Evolutionary conservation across 2,888 invertebrate species (phyloP).

Genomic region (Stenodera caucasica): DNA sequence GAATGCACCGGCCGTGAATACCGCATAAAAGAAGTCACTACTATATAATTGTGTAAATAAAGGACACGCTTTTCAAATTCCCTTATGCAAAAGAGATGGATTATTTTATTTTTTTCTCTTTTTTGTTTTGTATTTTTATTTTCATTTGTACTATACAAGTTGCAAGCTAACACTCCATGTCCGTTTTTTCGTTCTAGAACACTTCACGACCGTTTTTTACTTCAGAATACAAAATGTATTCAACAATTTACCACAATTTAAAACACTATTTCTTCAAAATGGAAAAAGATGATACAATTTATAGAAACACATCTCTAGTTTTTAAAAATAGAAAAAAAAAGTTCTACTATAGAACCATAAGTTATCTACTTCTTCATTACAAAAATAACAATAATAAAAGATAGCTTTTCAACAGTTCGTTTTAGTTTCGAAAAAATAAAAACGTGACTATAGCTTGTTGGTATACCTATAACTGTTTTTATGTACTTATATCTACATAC

Average conservation of each 20-base stretch:
- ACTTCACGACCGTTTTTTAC: neutral
- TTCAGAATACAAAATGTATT: neutral
- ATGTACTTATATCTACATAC: neutral
- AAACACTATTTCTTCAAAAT: neutral
- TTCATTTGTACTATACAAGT: conserved; percentile 25
- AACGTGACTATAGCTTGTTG: conserved; percentile 11
- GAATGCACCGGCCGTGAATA: conserved; percentile 52
- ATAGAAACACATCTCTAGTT: too few relatives aligned
- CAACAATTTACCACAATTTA: neutral
- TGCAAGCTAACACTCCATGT: conserved; percentile 38
- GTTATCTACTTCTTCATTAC: neutral
- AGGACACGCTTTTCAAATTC: conserved; percentile 48
- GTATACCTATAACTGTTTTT: too few relatives aligned
- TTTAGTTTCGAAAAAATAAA: neutral
- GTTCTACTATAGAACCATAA: neutral
- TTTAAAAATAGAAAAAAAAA: neutral
- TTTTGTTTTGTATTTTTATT: neutral
- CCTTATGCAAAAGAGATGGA: conserved; percentile 37
- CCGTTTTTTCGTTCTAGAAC: conserved; percentile 26
- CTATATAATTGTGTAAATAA: conserved; percentile 54
- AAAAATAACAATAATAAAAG: neutral
- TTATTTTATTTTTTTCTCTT: conserved; percentile 33
- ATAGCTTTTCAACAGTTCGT: neutral
- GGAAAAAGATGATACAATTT: too few relatives aligned
- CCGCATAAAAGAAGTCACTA: conserved; percentile 52